phyloP scores from a whole-genome alignment of 2,888 invertebrate genomes.

The Nephrotoma appendiculata region DNA sequence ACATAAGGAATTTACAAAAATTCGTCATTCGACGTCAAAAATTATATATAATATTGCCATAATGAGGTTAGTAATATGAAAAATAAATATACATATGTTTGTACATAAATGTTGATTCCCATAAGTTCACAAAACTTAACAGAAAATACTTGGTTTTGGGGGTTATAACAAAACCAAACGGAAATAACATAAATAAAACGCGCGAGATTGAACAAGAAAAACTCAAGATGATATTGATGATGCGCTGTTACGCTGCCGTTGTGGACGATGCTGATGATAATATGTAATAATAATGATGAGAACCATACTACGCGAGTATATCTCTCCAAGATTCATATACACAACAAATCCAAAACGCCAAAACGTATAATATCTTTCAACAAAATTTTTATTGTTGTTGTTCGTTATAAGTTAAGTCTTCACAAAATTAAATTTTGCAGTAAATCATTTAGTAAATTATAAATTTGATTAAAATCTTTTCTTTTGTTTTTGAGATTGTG shows the following conservation, averaged over 20 bases:
- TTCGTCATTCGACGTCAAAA: background rate
- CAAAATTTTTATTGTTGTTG: background rate
- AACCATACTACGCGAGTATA: background rate
- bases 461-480: background rate
- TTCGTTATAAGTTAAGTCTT: background rate
- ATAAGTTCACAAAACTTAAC: background rate
- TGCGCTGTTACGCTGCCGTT: background rate
- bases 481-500: background rate
- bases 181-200: background rate
- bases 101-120: background rate
- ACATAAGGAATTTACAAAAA: background rate
- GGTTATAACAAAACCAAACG: background rate
- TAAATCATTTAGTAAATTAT: background rate
- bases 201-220: background rate
- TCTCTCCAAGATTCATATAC: background rate
- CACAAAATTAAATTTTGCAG: background rate
- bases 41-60: background rate
- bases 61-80: background rate
- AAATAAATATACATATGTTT: background rate
- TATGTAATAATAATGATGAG: too few relatives aligned
- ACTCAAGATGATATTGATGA: background rate
- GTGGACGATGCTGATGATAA: too few relatives aligned
- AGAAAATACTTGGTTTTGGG: background rate
- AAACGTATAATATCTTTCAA: background rate
- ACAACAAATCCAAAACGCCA: background rate